Conservation (phyloP, 2,113 vertebrate species). For the Zosterops lateralis region DNA sequence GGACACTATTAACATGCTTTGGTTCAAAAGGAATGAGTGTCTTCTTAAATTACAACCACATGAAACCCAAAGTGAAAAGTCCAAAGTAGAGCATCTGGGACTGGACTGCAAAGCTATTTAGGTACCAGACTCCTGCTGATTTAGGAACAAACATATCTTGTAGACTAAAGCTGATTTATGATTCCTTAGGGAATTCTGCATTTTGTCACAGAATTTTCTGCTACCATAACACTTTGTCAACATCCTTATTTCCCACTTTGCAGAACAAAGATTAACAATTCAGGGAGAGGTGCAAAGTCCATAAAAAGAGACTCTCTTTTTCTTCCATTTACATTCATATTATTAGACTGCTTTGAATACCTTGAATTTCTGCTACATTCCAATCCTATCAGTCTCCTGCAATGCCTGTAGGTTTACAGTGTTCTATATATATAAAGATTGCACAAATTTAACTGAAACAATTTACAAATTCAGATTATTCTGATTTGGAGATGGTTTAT, state of each 20-base stretch:
- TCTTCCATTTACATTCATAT: background rate
- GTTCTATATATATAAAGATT: background rate
- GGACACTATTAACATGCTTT: background rate
- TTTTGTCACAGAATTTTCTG: slow-evolving; percentile 41
- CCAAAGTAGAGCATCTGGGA: slow-evolving; percentile 1
- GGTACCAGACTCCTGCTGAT: slow-evolving; percentile 42
- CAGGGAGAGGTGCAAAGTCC: background rate
- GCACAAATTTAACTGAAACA: background rate
- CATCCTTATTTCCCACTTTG: background rate
- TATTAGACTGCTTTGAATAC: background rate
- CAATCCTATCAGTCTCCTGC: background rate
- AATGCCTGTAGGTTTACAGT: background rate
- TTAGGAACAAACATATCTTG: slow-evolving; percentile 27
- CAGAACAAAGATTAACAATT: background rate
- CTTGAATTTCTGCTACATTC: slow-evolving; percentile 22
- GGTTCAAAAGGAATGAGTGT: background rate
- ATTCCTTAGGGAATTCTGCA: slow-evolving; percentile 12
- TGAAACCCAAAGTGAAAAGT: background rate
- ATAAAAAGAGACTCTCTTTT: background rate
- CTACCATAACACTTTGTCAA: slow-evolving; percentile 31
- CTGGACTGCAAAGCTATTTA: slow-evolving; percentile 19
- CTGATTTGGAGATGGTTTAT: background rate
- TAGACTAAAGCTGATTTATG: slow-evolving; percentile 37
- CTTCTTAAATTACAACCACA: slow-evolving; percentile 25
- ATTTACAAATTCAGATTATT: background rate